A percentile compares a stretch with the other conserved stretches of the same genome.
phyloP scores from a whole-genome alignment of 1,140 invertebrate genomes.

The Mya arenaria region DNA sequence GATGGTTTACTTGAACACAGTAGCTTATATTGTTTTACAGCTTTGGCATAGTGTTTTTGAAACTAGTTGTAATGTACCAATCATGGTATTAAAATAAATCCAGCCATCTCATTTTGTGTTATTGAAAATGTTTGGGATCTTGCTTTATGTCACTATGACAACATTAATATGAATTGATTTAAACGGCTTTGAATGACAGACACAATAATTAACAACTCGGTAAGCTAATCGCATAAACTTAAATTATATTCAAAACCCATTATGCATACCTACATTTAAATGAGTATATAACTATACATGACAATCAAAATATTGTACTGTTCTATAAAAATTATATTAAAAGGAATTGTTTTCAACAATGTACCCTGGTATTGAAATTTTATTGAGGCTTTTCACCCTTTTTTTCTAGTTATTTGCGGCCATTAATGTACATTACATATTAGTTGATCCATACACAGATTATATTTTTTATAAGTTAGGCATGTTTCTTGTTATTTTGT shows the following conservation, averaged over 20 bases:
- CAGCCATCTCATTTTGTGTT: too few relatives aligned
- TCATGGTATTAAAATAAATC: too few relatives aligned
- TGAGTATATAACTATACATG: neutral
- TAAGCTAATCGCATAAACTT: neutral
- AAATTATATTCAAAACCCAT: neutral
- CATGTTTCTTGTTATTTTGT: neutral
- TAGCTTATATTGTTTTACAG: too few relatives aligned
- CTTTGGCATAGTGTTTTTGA: too few relatives aligned
- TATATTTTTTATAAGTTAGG: neutral
- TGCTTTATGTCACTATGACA: neutral
- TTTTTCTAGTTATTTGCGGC: neutral
- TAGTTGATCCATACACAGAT: neutral
- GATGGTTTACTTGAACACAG: too few relatives aligned
- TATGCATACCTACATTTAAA: neutral
- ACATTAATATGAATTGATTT: neutral
- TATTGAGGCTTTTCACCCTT: neutral
- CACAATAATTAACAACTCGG: neutral
- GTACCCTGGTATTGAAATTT: neutral
- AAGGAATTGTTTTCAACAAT: neutral
- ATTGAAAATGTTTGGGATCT: neutral
- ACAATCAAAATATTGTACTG: neutral
- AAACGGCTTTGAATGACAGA: conserved; percentile 4
- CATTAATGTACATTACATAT: neutral
- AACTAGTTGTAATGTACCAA: too few relatives aligned
- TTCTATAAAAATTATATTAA: neutral